Evolutionary conservation across 2,797 vertebrate genomes (phyloP), one percentile per base, ranked within the genome.

Genomic region (Catharus ustulatus): DNA sequence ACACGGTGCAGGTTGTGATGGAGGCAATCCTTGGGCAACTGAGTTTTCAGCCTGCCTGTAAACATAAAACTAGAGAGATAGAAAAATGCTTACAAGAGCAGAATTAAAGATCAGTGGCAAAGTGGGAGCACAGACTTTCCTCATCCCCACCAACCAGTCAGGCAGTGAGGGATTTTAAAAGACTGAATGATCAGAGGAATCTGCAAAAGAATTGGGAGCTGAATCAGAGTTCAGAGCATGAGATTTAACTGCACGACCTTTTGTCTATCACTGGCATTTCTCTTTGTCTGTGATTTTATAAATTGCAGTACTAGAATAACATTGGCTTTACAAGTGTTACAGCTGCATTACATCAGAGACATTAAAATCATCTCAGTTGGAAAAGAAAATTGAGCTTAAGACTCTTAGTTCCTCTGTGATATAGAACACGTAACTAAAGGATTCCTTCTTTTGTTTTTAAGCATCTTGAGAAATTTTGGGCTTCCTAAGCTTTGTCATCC

Each of bases 1-100:
- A 19, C 13, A 15, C 1, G 1, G 30, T 29, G 40, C 40, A 42
- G 2, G 10, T 22, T 4, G 0, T 2, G 3, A 19, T 48, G 43
- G 40, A 83, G 12, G 9, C 38, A 92, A 14, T 24, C 9, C 13
- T 57, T 20, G 12, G 18, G 5, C 4, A 59, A 14, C 23, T 36
- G 34, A 2, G 0, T 52, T 73, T 79, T 54, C 67, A 83, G 36
- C 8, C 46, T 76, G 13, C 18, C 69, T 55, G 54, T 32, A 81
- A 68, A 45, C 15, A 12, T 13, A 76, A 90, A 91, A 36, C 29
- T 11, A 40, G 43, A 67, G 46, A 58, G 45, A 32, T 1, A 34
- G 4, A 77, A 27, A 85, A 85, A 15, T 8, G 4, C n/a, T 72
- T 54, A 8, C 34, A 30, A 27, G 46, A n/a, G 38, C 6, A 79